Percentiles rank a stretch among this genome's conserved stretches.
Conservation (phyloP, 1,140 invertebrate genomes). For the Diorhabda sublineata region DNA sequence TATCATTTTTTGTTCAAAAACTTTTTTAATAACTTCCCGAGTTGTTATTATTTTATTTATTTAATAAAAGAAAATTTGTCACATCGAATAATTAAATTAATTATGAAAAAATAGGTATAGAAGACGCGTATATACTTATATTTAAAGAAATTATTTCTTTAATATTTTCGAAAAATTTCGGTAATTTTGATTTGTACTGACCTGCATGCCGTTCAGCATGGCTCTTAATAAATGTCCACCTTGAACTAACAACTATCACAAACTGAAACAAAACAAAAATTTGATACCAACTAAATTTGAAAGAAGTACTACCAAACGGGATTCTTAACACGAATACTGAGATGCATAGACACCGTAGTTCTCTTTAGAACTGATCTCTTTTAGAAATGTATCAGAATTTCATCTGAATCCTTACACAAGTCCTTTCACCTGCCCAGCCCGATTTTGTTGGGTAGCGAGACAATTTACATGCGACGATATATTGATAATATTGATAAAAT, state of each 20-base stretch:
- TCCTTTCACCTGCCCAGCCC: constrained; percentile 39
- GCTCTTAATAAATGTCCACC: constrained; percentile 21
- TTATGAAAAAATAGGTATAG: too few relatives aligned
- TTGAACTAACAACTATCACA: constrained; percentile 29
- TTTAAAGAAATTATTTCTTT: too few relatives aligned
- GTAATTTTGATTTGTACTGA: constrained; percentile 6
- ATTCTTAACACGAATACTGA: not conserved
- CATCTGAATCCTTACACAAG: constrained; percentile 33
- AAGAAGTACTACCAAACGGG: not conserved
- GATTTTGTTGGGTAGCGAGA: constrained; percentile 4
- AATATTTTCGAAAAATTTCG: too few relatives aligned
- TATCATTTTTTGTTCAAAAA: too few relatives aligned
- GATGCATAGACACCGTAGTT: constrained; percentile 13
- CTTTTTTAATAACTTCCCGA: too few relatives aligned
- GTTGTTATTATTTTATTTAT: too few relatives aligned
- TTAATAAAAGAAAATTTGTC: too few relatives aligned
- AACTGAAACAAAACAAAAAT: constrained; percentile 5
- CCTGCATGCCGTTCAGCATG: constrained; percentile 21
- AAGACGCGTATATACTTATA: too few relatives aligned
- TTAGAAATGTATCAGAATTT: constrained; percentile 40
- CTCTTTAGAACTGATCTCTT: constrained; percentile 36
- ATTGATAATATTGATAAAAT: too few relatives aligned
- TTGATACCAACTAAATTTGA: not conserved
- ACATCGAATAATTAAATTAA: too few relatives aligned
- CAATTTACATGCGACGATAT: constrained; percentile 10